These are phyloP conservation scores for Bradypus variegatus DNA, from an alignment of 2,797 vertebrate species.

Conservation along the genomic window DNA sequence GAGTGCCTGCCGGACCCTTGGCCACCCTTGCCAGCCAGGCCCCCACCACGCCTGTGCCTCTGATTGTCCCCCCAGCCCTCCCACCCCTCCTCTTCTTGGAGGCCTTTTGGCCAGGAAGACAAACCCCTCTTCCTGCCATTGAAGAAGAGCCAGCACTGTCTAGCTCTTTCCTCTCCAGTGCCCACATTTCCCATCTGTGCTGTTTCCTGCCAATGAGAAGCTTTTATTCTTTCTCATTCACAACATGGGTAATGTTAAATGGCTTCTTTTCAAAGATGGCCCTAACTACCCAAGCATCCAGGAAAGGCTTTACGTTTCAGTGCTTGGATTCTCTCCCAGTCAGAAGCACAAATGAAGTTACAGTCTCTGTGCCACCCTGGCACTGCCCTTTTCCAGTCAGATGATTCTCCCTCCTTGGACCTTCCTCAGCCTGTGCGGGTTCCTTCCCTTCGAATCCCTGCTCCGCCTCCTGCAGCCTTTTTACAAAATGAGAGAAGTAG, in stretches of 20 bases:
- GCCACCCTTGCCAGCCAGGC: neutral
- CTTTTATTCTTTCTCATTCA: neutral
- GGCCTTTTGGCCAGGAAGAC: neutral
- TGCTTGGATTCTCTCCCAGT: neutral
- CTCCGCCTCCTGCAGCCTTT: neutral
- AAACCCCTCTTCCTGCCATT: neutral
- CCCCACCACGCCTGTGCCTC: neutral
- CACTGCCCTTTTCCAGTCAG: neutral
- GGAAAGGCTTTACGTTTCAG: neutral
- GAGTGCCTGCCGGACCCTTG: constrained; percentile 35
- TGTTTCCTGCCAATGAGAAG: neutral
- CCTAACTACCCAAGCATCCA: neutral
- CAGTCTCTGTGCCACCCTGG: neutral
- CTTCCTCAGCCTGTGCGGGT: neutral
- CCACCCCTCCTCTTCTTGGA: too few relatives aligned
- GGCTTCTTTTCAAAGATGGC: neutral
- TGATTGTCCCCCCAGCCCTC: neutral
- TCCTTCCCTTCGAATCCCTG: neutral
- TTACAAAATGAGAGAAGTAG: neutral
- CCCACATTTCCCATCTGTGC: neutral
- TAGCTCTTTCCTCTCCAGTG: neutral
- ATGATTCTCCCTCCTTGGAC: neutral
- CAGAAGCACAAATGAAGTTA: neutral
- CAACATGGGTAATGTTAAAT: neutral
- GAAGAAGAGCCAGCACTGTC: neutral